Conservation (phyloP, 2,888 invertebrate species). For the Cantharis nigra region DNA sequence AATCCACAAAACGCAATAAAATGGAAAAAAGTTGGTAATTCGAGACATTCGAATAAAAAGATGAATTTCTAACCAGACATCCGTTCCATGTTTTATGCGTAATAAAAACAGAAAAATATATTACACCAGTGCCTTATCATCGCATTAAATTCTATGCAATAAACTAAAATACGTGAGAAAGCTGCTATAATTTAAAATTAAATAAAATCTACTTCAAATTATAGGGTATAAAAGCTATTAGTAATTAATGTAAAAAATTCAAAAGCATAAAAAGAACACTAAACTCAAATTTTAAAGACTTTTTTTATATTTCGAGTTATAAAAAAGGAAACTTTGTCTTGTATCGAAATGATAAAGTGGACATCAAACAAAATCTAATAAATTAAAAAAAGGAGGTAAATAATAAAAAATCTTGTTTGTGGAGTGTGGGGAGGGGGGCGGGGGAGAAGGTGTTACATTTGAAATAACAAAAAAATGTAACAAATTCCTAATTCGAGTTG, state of each 20-base stretch:
- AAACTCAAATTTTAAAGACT: not conserved
- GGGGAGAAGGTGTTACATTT: not conserved
- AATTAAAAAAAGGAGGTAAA: not conserved
- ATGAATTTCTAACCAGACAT: slow-evolving; percentile 28
- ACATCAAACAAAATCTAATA: not conserved
- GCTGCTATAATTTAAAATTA: not conserved
- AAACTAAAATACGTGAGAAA: slow-evolving; percentile 8
- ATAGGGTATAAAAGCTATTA: not conserved
- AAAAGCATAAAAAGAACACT: not conserved
- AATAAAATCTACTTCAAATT: not conserved
- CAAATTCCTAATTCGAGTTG: not conserved
- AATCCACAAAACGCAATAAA: not conserved
- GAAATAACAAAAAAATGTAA: not conserved
- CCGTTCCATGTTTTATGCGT: slow-evolving; percentile 28
- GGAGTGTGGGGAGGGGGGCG: not conserved
- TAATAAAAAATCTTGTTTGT: not conserved
- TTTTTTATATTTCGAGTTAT: not conserved
- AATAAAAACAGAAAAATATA: slow-evolving; percentile 15
- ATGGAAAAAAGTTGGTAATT: slow-evolving; percentile 13
- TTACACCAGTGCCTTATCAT: slow-evolving; percentile 7
- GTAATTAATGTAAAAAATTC: not conserved
- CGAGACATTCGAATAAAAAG: slow-evolving; percentile 29
- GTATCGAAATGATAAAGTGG: not conserved
- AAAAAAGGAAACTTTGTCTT: not conserved
- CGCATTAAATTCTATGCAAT: slow-evolving; percentile 7